Evolutionary conservation across 1,140 invertebrate genomes (phyloP).

Genomic region (Anagrus nilaparvatae): DNA sequence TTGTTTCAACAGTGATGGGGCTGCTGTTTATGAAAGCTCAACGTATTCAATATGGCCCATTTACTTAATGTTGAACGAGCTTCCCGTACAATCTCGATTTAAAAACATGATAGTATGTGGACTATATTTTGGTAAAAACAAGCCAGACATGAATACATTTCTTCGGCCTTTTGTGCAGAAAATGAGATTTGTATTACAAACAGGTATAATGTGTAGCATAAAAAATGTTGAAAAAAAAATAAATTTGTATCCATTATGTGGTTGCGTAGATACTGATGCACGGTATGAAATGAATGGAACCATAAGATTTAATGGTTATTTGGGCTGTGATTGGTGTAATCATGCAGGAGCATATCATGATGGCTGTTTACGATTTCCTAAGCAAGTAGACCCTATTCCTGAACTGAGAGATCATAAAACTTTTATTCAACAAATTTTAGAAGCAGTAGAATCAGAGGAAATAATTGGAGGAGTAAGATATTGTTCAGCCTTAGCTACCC

Average conservation of each 20-base stretch:
- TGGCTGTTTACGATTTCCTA: too few species aligned
- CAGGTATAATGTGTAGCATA: neutral
- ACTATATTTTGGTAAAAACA: constrained; percentile 1
- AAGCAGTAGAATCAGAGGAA: too few species aligned
- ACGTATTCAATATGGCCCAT: constrained; percentile 2
- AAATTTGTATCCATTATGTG: neutral
- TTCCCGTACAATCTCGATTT: neutral
- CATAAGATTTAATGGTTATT: constrained; percentile 1
- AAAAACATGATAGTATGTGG: neutral
- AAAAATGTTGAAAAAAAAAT: neutral
- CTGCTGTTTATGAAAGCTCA: neutral
- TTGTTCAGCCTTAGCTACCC: too few species aligned
- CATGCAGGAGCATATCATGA: constrained; percentile 4
- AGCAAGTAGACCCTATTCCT: too few species aligned
- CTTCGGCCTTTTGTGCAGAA: neutral
- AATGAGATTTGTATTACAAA: neutral
- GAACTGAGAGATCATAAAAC: too few species aligned
- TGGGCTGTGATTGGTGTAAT: neutral
- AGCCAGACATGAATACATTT: constrained; percentile 3
- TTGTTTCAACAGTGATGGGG: constrained; percentile 1
- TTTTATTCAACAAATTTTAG: too few species aligned
- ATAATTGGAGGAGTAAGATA: too few species aligned
- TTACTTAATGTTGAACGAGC: neutral
- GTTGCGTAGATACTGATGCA: neutral
- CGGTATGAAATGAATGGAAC: neutral